Evolutionary conservation across 2,113 vertebrate species (phyloP).

Genomic region (Notothenia coriiceps): DNA sequence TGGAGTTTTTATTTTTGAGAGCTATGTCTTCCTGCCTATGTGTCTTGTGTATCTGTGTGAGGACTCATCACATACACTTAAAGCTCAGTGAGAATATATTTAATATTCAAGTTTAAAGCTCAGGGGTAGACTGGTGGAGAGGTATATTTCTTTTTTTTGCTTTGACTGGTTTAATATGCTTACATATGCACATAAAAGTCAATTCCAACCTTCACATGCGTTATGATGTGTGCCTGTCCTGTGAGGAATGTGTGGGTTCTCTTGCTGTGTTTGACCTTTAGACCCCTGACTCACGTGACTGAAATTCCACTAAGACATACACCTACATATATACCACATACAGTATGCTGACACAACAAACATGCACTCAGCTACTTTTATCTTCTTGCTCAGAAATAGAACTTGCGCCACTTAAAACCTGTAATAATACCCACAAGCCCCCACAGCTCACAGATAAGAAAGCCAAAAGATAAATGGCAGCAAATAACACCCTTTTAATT

Average conservation of each 20-base stretch:
- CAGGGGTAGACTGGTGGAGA: conserved; percentile 30
- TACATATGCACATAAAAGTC: conserved; percentile 41
- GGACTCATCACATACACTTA: conserved; percentile 37
- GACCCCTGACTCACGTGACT: conserved; percentile 75
- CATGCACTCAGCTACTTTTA: conserved; percentile 52
- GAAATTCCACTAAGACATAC: conserved; percentile 72
- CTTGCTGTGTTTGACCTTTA: conserved; percentile 80
- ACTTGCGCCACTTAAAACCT: conserved; percentile 61
- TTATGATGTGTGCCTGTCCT: conserved; percentile 76
- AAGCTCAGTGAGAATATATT: conserved; percentile 65
- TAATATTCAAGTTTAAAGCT: conserved; percentile 66
- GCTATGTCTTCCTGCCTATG: conserved; percentile 12
- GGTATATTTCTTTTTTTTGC: conserved; percentile 5
- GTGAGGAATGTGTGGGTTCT: conserved; percentile 80
- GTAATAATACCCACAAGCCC: conserved; percentile 57
- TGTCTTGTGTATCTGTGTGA: conserved; percentile 14
- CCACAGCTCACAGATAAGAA: conserved; percentile 61
- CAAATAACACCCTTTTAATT: conserved; percentile 49
- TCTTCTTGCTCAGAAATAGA: conserved; percentile 68
- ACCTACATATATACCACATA: conserved; percentile 49
- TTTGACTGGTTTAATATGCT: conserved; percentile 42
- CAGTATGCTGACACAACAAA: conserved; percentile 37
- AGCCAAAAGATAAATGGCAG: conserved; percentile 54
- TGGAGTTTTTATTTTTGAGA: not conserved
- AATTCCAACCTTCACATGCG: conserved; percentile 38